These are phyloP conservation scores for Condylostylus longicornis DNA, from an alignment of 1,140 invertebrate genomes.

Conservation along the genomic window DNA sequence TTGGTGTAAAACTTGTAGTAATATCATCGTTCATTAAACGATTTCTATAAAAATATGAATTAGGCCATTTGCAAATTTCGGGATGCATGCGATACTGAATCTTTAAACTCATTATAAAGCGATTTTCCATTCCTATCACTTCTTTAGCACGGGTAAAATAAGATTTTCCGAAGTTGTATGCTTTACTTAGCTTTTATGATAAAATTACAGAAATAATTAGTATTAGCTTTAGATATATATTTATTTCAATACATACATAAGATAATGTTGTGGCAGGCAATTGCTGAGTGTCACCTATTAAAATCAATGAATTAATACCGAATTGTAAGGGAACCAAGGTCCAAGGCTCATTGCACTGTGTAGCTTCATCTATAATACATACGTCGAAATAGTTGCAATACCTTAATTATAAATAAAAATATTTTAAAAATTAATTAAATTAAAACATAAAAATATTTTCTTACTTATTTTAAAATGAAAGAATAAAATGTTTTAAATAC, in stretches of 20 bases:
- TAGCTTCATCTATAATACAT: constrained; percentile 86
- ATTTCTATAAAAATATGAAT: constrained; percentile 61
- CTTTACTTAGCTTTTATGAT: constrained; percentile 15
- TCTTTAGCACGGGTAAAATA: constrained; percentile 39
- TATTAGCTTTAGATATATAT: constrained; percentile 1
- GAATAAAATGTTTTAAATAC: constrained; percentile 5
- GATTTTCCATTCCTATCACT: constrained; percentile 25
- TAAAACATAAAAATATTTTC: background rate
- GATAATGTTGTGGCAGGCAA: constrained; percentile 68
- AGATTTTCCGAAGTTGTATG: constrained; percentile 19
- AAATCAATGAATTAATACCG: constrained; percentile 53
- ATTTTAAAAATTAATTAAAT: constrained; percentile 2
- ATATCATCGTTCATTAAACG: constrained; percentile 15
- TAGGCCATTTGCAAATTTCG: constrained; percentile 60
- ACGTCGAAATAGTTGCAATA: constrained; percentile 47
- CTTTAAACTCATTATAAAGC: constrained; percentile 43
- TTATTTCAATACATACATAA: constrained; percentile 33
- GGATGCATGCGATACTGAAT: constrained; percentile 79
- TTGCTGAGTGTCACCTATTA: constrained; percentile 82
- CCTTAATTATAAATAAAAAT: constrained; percentile 19
- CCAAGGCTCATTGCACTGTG: constrained; percentile 70
- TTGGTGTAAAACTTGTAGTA: constrained; percentile 11
- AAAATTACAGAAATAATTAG: background rate
- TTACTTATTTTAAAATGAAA: background rate
- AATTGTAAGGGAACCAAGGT: constrained; percentile 63